Base-by-base conservation (phyloP, 1,140 invertebrate species). In the Papilio polytes region DNA sequence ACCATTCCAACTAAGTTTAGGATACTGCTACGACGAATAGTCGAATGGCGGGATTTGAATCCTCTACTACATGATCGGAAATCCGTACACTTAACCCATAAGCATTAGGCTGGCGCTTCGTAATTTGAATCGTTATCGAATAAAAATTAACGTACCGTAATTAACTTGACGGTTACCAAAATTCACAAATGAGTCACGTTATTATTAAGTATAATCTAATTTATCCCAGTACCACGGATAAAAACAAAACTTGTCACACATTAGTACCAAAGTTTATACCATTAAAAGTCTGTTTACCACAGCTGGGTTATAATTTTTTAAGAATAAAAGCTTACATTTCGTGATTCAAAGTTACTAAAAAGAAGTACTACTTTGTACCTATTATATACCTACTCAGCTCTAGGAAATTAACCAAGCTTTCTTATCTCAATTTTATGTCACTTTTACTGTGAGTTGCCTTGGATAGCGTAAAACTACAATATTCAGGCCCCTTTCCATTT, bases 401-500 rank as follows among this genome's bases (percentile, higher is more conserved):
- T 13, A 63, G 9, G 6, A 15, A 70, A 70, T 70, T 36, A 9
- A 70, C 18, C 26, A 70, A 70, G 13, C 31, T 36, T 15, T n/a
- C 12, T 66, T 12, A 31, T 36, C 18, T 66, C 6, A 15, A 70
- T 36, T 70, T 70, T 31, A 70, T 70, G 22, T 70, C 63, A 70
- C 36, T 70, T 70, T 70, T 36, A 70, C 26, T 70, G 26, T 13
- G 3, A 70, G 63, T 15, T 70, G 63, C 13, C 26, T 66, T 7
- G 63, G 13, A 63, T 36, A 70, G 63, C 26, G 22, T 31, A 70
- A 70, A 31, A 36, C 13, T 18, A 36, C 31, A 73, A 73, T 46
- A 73, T 46, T 73, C 44, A 48, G 74, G 46, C 74, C 46, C 20
- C 74, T 76, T 76, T 48, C 74, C 46, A 76, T 76, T 76, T 46